These are phyloP conservation scores for Steatocranus sp. DNA, from an alignment of 2,797 vertebrate species.

Conservation along the genomic window DNA sequence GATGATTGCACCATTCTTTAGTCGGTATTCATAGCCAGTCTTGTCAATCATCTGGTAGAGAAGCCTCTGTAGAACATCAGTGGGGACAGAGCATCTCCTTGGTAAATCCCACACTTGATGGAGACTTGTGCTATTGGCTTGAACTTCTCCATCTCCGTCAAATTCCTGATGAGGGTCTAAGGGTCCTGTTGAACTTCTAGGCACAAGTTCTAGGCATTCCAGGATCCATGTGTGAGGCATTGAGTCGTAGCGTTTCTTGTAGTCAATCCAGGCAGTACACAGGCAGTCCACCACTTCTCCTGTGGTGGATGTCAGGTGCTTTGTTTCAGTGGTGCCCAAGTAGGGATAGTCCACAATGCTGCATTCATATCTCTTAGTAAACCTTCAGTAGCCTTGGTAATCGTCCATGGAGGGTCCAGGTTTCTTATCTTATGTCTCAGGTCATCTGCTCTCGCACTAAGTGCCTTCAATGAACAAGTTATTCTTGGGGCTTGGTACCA, in stretches of 20 bases:
- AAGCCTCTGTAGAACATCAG: neutral
- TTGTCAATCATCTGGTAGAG: neutral
- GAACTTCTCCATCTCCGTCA: neutral
- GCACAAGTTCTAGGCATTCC: neutral
- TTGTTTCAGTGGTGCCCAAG: no score
- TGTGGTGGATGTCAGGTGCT: no score
- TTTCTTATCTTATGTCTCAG: no score
- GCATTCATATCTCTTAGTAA: no score
- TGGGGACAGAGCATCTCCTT: neutral
- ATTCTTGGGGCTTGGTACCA: no score
- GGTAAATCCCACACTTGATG: neutral
- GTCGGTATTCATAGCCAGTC: neutral
- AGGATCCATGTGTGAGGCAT: neutral
- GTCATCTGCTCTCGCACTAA: no score
- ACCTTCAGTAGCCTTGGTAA: no score
- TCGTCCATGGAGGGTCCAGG: no score
- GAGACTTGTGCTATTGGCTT: neutral
- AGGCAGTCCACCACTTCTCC: neutral
- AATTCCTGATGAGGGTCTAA: neutral
- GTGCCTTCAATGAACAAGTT: no score
- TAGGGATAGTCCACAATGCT: no score
- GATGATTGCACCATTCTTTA: no score
- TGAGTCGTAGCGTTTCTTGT: neutral
- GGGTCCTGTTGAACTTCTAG: neutral
- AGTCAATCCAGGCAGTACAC: neutral